These are phyloP conservation scores for Fulmarus glacialis DNA, from an alignment of 2,113 vertebrate species.

Conservation along the genomic window DNA sequence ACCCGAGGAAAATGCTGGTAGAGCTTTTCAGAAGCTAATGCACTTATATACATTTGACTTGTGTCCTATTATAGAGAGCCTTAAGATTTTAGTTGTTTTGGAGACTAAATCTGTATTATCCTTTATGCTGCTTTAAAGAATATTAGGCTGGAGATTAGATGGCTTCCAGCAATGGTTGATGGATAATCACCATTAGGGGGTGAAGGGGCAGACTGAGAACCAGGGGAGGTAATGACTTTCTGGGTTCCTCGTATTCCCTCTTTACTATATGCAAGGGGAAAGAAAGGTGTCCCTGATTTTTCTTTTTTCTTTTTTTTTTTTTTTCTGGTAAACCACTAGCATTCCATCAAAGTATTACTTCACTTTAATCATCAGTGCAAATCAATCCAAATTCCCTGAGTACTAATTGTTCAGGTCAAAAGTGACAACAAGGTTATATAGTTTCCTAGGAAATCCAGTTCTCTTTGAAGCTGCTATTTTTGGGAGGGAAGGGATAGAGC, in stretches of 20 bases:
- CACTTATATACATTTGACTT: background rate
- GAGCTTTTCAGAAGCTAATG: background rate
- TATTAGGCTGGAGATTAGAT: background rate
- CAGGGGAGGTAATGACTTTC: background rate
- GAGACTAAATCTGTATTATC: background rate
- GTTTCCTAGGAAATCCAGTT: background rate
- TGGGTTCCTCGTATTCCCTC: background rate
- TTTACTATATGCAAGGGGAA: background rate
- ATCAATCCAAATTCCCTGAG: background rate
- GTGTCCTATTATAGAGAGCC: background rate
- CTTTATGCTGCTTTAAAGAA: background rate
- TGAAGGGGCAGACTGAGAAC: background rate
- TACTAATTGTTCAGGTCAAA: background rate
- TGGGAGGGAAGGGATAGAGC: background rate
- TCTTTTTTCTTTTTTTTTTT: background rate
- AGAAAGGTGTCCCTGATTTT: background rate
- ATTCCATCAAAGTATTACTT: background rate
- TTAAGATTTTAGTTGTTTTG: background rate
- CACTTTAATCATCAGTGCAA: background rate
- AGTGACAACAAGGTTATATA: background rate
- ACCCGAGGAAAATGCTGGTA: background rate
- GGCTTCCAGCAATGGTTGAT: background rate
- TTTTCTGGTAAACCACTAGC: background rate
- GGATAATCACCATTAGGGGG: background rate
- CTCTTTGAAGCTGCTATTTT: background rate